Base-by-base conservation (phyloP, 1,140 invertebrate species). In the Sesamia nonagrioides region DNA sequence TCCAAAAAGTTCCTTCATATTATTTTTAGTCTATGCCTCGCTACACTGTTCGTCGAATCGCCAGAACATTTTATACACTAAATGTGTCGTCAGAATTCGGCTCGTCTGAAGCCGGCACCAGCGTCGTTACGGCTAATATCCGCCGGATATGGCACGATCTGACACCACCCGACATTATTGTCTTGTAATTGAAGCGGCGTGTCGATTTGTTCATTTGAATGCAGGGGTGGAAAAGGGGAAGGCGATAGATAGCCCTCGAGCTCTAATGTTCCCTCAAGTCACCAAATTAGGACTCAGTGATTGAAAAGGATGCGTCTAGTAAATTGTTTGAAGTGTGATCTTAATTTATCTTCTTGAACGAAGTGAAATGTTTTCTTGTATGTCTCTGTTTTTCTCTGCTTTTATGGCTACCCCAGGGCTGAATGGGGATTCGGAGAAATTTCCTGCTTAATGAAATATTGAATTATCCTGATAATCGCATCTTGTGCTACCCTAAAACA, bases 51-150 rank as follows among this genome's bases (percentile, higher is more conserved):
- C 76, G 66, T 85, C 72, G 79, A 88, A 89, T 88, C 84, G 85
- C 82, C 87, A 86, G 80, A 52, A 37, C 42, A 35, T 73, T 82
- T 81, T 83, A 83, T 86, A 86, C 76, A 81, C 78, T 93, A 93
- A 94, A 93, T 90, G 81, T 93, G 91, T 94, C 92, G 85, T 91
- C 91, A 85, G 88, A 91, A 86, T 91, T 93, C 89, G 89, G 89
- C 75, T 60, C 84, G 73, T 88, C 82, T 88, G 88, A 91, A 87
- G 86, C 78, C 76, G 81, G 77, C 80, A 58, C 63, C 77, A 56
- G 80, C 80, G 85, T 88, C 86, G 87, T 84, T 84, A 80, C 86
- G 91, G 77, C 82, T 86, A 87, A 91, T 91, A 92, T 94, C 93
- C 93, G 93, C 79, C 91, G 93, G 93, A 94, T 91, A 93, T 86